Conservation (phyloP, 2,888 invertebrate species). For the Andrena minutula region DNA sequence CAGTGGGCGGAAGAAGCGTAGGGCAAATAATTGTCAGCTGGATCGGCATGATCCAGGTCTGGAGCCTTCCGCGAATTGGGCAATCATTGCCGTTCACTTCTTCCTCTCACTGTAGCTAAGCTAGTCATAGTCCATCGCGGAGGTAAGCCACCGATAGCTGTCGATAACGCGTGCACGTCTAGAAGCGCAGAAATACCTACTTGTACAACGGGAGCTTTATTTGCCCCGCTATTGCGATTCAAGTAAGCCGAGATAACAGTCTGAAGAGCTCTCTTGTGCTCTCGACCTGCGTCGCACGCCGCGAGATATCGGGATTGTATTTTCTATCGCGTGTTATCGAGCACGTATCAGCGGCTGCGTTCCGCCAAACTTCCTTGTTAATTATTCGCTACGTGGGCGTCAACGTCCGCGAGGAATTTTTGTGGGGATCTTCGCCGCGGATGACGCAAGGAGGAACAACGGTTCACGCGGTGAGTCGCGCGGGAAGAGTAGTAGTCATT, state of each 20-base stretch:
- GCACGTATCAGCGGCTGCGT: neutral
- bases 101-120: too few species aligned
- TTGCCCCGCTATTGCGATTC: neutral
- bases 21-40: too few species aligned
- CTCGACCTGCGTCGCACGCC: neutral
- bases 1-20: too few species aligned
- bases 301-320: neutral
- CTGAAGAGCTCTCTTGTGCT: neutral
- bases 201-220: neutral
- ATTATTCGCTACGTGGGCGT: neutral
- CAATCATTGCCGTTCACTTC: too few species aligned
- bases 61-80: too few species aligned
- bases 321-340: neutral
- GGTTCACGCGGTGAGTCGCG: conserved; percentile 30
- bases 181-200: too few species aligned
- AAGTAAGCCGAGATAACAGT: neutral
- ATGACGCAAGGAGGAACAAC: conserved; percentile 40
- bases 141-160: too few species aligned
- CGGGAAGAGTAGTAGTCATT: neutral
- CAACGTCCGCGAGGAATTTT: neutral
- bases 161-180: too few species aligned
- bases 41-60: too few species aligned
- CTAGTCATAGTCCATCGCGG: too few species aligned
- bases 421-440: conserved; percentile 32
- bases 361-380: neutral